Percentiles rank a stretch among this genome's conserved stretches.
Evolutionary conservation across 2,888 invertebrate species (phyloP).

Genomic region (Acanthosepion esculentum): DNA sequence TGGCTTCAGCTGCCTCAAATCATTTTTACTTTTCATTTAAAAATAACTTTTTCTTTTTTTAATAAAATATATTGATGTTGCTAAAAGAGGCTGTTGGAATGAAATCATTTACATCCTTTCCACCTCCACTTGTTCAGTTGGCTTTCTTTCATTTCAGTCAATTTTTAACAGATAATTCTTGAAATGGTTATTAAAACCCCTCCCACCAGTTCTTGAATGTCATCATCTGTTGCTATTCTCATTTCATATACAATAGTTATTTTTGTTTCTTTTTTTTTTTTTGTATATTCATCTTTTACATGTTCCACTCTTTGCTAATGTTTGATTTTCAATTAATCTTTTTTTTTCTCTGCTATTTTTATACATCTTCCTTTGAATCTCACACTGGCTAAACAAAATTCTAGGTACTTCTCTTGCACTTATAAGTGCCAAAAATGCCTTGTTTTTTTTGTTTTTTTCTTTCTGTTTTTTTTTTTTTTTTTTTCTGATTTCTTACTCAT

Average conservation of each 20-base stretch:
- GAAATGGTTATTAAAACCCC: not conserved
- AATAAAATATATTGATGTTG: not conserved
- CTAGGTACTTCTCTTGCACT: too few species aligned
- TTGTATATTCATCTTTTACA: not conserved
- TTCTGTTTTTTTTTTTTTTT: too few species aligned
- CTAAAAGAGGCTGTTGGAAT: not conserved
- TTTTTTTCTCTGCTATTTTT: not conserved
- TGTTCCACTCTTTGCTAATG: not conserved
- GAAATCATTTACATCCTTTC: not conserved
- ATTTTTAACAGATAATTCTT: not conserved
- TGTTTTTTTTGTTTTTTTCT: too few species aligned
- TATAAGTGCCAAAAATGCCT: too few species aligned
- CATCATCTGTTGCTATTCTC: too few species aligned
- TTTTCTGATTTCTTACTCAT: too few species aligned
- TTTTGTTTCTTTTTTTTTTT: not conserved
- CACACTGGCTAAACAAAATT: not conserved
- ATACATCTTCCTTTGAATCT: not conserved
- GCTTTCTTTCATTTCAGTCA: not conserved
- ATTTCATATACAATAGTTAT: not conserved
- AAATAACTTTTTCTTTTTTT: not conserved
- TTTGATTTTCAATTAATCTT: not conserved
- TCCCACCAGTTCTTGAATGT: not conserved
- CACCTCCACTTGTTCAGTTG: not conserved
- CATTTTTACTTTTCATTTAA: not conserved
- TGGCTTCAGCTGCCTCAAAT: not conserved